These are phyloP conservation scores for Cavia porcellus DNA, from an alignment of 2,113 vertebrate species.

Conservation along the genomic window DNA sequence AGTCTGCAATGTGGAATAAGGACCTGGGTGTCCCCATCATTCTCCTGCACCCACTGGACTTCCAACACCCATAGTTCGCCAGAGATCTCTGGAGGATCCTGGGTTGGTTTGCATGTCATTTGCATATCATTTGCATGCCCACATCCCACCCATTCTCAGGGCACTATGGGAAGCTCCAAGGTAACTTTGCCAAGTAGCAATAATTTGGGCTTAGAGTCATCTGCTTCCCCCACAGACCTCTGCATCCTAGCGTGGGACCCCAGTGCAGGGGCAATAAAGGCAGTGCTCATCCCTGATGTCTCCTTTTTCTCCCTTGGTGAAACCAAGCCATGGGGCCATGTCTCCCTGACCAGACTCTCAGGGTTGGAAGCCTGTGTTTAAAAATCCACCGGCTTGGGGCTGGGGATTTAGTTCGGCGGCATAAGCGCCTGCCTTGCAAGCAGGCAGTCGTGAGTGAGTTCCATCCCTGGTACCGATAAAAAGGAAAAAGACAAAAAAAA, in stretches of 20 bases:
- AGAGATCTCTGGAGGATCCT: conserved; percentile 40
- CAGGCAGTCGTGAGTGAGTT: no score
- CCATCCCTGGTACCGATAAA: no score
- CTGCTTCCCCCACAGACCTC: conserved; percentile 61
- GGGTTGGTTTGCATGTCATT: conserved; percentile 71
- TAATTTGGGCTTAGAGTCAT: conserved; percentile 75
- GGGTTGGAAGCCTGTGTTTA: not conserved
- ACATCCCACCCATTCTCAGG: conserved; percentile 66
- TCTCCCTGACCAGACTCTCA: not conserved
- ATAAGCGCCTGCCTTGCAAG: no score
- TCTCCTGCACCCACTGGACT: not conserved
- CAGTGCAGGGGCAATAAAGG: conserved; percentile 77
- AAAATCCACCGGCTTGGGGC: not conserved
- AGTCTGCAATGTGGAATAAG: not conserved
- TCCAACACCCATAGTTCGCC: not conserved
- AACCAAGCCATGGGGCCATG: not conserved
- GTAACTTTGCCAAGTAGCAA: conserved; percentile 74
- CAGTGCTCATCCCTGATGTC: conserved; percentile 3
- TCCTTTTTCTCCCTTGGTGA: not conserved
- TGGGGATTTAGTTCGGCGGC: no score
- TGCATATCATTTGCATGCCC: conserved; percentile 76
- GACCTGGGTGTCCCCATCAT: not conserved
- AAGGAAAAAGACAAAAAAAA: no score
- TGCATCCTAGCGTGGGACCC: not conserved
- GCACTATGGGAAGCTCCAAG: conserved; percentile 58